Evolutionary conservation across 2,113 vertebrate species (phyloP), one percentile per base, ranked within the genome.

Genomic region (Oncorhynchus clarkii): DNA sequence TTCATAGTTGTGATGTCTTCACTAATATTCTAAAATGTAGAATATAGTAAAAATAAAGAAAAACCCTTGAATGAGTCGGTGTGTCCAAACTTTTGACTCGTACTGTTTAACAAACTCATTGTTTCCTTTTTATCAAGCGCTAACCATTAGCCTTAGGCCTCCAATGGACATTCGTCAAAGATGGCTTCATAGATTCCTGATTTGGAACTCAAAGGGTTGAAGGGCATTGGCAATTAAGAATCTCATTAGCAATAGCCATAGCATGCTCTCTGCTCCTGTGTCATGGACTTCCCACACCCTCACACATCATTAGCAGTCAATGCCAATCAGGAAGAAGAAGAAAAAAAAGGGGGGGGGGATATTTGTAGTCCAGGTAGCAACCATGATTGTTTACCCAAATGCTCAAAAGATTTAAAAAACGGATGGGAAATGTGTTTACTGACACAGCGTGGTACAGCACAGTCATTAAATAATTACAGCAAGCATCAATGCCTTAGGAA

Each of bases 281-380:
- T 71, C 75, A 73, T 89, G 89, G 87, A 86, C 87, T 89, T 91
- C 86, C 67, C 59, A 74, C 78, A 76, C 76, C 82, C 77, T 81
- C 77, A 82, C 71, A 81, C 89, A 29, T 69, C 86, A 89, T 88
- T 82, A 89, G 82, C 77, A 12, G 39, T 20, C 20, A 48, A 70
- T 49, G n/a, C 20, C 22, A 70, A 48, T 62, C 72, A 76, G 75
- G 60, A 11, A 26, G 51, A 54, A 51, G 27, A 27, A 24, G 22
- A 24, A 24, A 27, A 54, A 2, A 14, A 1, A 2, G 2, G 39
- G 1, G 39, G 39, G 9, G 9, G 8, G 9, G 34, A 70, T 26
- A 22, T 74, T 67, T 77, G 13, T 57, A 57, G 54, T 67, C 13
- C 78, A 86, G 76, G 82, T 84, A 74, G 45, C 65, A 20, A 62